Conservation (phyloP, 1,140 invertebrate genomes). For the Andrena cerasifolii region DNA sequence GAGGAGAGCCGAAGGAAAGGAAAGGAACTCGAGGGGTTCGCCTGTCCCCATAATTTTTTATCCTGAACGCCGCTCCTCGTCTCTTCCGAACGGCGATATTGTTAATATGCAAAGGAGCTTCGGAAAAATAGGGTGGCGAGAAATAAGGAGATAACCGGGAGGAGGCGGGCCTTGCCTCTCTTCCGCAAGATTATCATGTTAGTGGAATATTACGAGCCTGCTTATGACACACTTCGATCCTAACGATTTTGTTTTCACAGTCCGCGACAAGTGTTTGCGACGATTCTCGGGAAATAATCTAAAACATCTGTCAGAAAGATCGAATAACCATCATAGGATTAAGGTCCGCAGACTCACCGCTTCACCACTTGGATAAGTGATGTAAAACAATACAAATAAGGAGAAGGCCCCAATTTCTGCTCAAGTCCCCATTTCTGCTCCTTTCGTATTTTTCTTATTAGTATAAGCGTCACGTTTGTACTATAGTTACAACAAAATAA, state of each 20-base stretch:
- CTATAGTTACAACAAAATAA: too few relatives aligned
- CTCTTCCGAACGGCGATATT: constrained; percentile 79
- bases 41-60: constrained; percentile 80
- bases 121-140: constrained; percentile 79
- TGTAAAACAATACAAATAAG: too few relatives aligned
- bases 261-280: background rate
- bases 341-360: too few relatives aligned
- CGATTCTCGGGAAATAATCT: background rate
- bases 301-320: too few relatives aligned
- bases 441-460: too few relatives aligned
- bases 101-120: constrained; percentile 83
- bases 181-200: constrained; percentile 73
- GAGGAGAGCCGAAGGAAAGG: constrained; percentile 58
- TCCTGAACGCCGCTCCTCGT: constrained; percentile 75
- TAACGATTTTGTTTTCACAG: background rate
- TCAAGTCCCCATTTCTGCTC: too few relatives aligned
- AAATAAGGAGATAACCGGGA: constrained; percentile 77
- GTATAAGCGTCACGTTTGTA: too few relatives aligned
- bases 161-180: constrained; percentile 51
- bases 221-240: constrained; percentile 54
- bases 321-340: too few relatives aligned
- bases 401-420: too few relatives aligned
- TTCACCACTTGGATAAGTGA: too few relatives aligned
- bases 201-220: constrained; percentile 67
- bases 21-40: constrained; percentile 60